Evolutionary conservation across 1,140 invertebrate species (phyloP).

Genomic region (Cherax quadricarinatus): DNA sequence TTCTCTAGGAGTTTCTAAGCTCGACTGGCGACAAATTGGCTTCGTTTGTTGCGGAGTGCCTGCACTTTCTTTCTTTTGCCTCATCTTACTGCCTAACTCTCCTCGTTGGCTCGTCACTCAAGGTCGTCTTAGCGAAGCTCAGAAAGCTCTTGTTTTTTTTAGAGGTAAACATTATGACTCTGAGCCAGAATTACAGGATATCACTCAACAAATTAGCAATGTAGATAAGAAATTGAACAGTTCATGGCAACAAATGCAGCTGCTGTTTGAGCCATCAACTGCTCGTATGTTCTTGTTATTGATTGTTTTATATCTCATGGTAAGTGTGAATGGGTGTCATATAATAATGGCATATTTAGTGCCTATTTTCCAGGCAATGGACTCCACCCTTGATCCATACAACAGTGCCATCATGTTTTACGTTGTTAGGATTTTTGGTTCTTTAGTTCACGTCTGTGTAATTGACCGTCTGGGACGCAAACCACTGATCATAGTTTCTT

Average conservation of each 20-base stretch:
- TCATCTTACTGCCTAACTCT: constrained; percentile 23
- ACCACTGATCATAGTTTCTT: neutral
- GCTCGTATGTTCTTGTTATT: neutral
- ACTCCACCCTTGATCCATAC: neutral
- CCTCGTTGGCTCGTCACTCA: constrained; percentile 29
- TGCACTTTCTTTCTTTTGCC: neutral
- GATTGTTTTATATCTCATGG: neutral
- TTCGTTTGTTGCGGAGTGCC: neutral
- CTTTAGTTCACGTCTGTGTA: neutral
- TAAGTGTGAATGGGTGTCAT: neutral
- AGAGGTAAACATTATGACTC: constrained; percentile 12
- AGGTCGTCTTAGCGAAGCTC: constrained; percentile 25
- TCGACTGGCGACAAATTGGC: constrained; percentile 32
- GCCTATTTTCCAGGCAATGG: neutral
- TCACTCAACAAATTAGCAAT: neutral
- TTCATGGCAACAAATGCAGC: neutral
- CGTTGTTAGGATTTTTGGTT: neutral
- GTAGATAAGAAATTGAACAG: neutral
- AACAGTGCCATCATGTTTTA: neutral
- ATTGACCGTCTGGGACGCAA: constrained; percentile 24
- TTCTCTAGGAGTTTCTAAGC: neutral
- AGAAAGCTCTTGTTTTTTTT: constrained; percentile 26
- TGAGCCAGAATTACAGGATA: neutral
- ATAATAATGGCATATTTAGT: neutral
- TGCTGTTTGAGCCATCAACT: neutral